Conservation (phyloP, 2,113 vertebrate species). For the Oenanthe oenanthe region DNA sequence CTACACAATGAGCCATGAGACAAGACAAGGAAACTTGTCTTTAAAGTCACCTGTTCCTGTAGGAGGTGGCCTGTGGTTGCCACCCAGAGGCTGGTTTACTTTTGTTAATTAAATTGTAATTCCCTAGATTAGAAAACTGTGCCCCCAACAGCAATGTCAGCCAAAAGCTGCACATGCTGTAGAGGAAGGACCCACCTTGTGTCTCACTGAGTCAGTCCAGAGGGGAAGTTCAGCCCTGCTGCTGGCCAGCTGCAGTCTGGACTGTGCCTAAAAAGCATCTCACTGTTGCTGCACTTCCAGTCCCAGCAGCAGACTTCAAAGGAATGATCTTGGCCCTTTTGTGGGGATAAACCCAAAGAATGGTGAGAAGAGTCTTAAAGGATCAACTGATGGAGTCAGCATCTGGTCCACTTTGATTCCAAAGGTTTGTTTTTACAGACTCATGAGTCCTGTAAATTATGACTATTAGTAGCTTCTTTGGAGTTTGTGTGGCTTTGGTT, state of each 20-base stretch:
- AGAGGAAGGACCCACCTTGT: background rate
- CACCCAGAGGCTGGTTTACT: background rate
- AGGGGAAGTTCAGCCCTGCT: background rate
- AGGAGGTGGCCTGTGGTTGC: background rate
- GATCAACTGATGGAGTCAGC: background rate
- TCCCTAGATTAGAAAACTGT: background rate
- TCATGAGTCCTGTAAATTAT: background rate
- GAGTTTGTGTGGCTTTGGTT: background rate
- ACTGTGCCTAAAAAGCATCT: background rate
- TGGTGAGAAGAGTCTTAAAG: background rate
- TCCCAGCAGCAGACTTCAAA: background rate
- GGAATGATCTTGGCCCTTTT: background rate
- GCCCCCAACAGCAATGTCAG: background rate
- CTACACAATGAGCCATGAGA: background rate
- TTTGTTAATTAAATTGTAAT: background rate
- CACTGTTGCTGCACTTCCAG: background rate
- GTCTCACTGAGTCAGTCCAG: background rate
- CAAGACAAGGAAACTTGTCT: background rate
- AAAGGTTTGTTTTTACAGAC: background rate
- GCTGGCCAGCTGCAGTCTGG: background rate
- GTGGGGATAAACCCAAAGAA: background rate
- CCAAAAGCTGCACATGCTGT: background rate
- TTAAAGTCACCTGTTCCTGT: background rate
- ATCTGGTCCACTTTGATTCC: background rate
- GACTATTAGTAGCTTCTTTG: background rate